Base-by-base conservation (phyloP, 53 echinoderm and acorn worm genomes). In the Holothuria scabra region DNA sequence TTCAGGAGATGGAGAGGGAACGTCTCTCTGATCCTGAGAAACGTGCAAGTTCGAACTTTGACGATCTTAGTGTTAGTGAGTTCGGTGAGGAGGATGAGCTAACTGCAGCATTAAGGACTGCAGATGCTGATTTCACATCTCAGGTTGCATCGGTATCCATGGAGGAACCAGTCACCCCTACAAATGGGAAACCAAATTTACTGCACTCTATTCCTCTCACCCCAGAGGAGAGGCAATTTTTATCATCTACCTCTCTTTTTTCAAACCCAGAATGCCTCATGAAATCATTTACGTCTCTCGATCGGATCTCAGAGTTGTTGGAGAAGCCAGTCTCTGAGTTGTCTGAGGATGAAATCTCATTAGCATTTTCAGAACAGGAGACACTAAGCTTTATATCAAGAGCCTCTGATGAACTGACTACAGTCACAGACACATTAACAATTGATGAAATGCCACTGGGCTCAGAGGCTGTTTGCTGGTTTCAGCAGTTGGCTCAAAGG, bases 381-480 rank as follows among this genome's bases (percentile, higher is more conserved):
- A 93, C 96, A 5, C 62, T 95, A 84, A 95, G 95, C 71, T 95
- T 89, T 79, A 91, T 95, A 19, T 95, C 96, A 1, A 84, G 90
- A 60, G 93, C 89, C 67, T 93, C 96, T n/a, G 93, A 89, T 76
- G 93, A 91, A 80, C 83, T 93, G 4, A 86, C 91, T 28, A 93
- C 96, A 4, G 89, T 95, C 23, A 91, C 88, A 30, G 96, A 91
- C 56, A 93, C 78, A 60, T 80, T 92, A 55, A 93, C 96, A 32
- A 76, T 95, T 24, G 96, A 95, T 86, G 96, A 95, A 48, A 89
- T 95, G 69, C 96, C 96, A 23, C 85, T 95, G 85, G 96, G 96
- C 59, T 93, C 93, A 32, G 96, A 95, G 79, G 96, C 96, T 34
- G 87, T 93, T 63, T 91, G 91, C 75, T 95, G 96, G 87, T 81